Evolutionary conservation across 2,888 invertebrate genomes (phyloP).

Genomic region (Melinopterus prodromus): DNA sequence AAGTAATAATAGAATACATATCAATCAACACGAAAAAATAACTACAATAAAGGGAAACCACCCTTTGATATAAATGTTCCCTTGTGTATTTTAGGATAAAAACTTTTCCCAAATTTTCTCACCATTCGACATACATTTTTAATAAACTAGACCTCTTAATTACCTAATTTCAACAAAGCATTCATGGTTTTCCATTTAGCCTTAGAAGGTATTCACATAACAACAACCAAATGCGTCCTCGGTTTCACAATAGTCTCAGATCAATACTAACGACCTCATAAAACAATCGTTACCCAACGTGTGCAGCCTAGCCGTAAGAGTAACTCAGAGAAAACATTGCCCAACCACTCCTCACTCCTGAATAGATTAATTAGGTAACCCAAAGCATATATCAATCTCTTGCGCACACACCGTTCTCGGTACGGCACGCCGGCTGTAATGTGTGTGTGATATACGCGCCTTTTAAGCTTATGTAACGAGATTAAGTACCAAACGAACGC

Average conservation of each 20-base stretch:
- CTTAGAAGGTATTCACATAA: not conserved
- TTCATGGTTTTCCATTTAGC: not conserved
- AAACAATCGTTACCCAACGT: not conserved
- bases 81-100: too few species aligned
- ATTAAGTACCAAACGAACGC: not conserved
- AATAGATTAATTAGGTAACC: slow-evolving; percentile 19
- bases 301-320: slow-evolving; percentile 7
- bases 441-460: slow-evolving; percentile 13
- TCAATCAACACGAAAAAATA: too few species aligned
- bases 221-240: slow-evolving; percentile 6
- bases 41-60: too few species aligned
- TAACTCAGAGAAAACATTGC: not conserved
- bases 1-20: too few species aligned
- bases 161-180: not conserved
- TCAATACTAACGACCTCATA: slow-evolving; percentile 6
- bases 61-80: too few species aligned
- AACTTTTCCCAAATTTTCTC: too few species aligned
- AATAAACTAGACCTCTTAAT: too few species aligned
- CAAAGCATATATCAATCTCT: slow-evolving; percentile 15
- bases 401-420: not conserved
- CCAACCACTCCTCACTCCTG: slow-evolving; percentile 11
- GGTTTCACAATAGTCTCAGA: not conserved
- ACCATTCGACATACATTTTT: too few species aligned
- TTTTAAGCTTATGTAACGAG: slow-evolving; percentile 14
- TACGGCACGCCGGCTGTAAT: not conserved